Base-by-base conservation (phyloP, 2,113 vertebrate genomes). In the Tragelaphus buxtoni region DNA sequence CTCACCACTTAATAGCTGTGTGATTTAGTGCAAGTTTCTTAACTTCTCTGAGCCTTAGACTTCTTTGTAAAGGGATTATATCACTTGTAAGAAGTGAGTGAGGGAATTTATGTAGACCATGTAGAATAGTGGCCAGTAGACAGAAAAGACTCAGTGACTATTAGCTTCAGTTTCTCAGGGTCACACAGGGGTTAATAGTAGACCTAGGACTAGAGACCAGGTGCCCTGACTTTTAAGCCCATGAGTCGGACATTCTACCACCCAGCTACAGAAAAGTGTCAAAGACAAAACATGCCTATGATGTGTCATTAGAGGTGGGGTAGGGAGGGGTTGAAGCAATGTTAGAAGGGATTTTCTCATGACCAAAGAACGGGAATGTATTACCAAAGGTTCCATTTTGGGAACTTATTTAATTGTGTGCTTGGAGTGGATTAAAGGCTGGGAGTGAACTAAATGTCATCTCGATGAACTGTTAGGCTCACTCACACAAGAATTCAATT, bases 301-400 rank as follows among this genome's bases (percentile, higher is more conserved):
- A 55, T 26, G 51, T 4, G 49, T 55, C 85, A n/a, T 11, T 30
- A 35, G 32, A 76, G 69, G 45, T 13, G 51, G 56, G 9, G 39
- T 7, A 55, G 84, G 79, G 76, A 69, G 42, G 7, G 56, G 87
- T 51, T 1, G 5, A 91, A 16, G 63, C 4, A 49, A 69, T 28
- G 22, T 72, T 42, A 63, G 81, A 85, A 82, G 82, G 93, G 91
- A 79, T 92, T 96, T 97, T 94, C 97, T 96, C 95, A 91, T 91
- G 89, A 88, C 89, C 60, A 61, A 85, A 93, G 91, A 94, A 76
- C 13, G 22, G 69, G 97, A 96, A 96, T 97, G 96, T 63, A 97
- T 97, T 91, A 95, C 93, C 91, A 55, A 90, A 82, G 92, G 82
- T 92, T 97, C 96, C 96, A 88, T 97, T 97, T 95, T 90, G 88